A percentile compares a stretch with the other conserved stretches of the same genome.
These are phyloP conservation scores for Zeus faber DNA, from an alignment of 2,113 vertebrate genomes.

Conservation along the genomic window DNA sequence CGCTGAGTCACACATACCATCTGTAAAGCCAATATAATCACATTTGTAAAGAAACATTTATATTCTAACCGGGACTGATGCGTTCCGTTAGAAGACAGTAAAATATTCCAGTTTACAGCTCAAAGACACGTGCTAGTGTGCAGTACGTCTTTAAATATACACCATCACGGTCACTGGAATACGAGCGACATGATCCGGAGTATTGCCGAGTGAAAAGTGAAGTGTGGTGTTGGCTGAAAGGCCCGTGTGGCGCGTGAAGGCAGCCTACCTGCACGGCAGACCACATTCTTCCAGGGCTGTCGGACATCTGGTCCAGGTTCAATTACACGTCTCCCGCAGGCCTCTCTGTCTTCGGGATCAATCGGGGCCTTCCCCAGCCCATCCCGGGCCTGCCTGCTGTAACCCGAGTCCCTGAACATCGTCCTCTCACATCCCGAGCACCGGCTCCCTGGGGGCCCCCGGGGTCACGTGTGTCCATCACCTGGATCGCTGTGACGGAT, in stretches of 20 bases:
- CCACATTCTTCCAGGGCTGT: constrained; percentile 37
- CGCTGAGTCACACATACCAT: no score
- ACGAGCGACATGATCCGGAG: background rate
- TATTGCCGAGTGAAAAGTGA: constrained; percentile 10
- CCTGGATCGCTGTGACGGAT: constrained; percentile 46
- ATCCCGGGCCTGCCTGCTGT: constrained; percentile 46
- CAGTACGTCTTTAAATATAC: background rate
- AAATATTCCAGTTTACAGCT: no score
- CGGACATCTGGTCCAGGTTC: constrained; percentile 61
- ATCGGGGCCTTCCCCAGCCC: constrained; percentile 50
- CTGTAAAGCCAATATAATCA: no score
- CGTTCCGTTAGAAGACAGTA: no score
- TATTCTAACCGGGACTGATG: no score
- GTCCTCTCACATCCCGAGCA: constrained; percentile 32
- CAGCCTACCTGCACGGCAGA: constrained; percentile 16
- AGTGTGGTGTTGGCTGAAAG: constrained; percentile 10
- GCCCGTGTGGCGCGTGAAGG: background rate
- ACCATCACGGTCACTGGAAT: background rate
- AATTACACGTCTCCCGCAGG: constrained; percentile 54
- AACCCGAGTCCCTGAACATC: constrained; percentile 54
- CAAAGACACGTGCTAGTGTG: no score
- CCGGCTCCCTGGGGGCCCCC: constrained; percentile 16
- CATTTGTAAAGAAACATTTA: no score
- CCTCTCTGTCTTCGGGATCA: constrained; percentile 63
- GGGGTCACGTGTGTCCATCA: constrained; percentile 48